phyloP scores from a whole-genome alignment of 2,797 vertebrate genomes.

The Benthosema pterotum region DNA sequence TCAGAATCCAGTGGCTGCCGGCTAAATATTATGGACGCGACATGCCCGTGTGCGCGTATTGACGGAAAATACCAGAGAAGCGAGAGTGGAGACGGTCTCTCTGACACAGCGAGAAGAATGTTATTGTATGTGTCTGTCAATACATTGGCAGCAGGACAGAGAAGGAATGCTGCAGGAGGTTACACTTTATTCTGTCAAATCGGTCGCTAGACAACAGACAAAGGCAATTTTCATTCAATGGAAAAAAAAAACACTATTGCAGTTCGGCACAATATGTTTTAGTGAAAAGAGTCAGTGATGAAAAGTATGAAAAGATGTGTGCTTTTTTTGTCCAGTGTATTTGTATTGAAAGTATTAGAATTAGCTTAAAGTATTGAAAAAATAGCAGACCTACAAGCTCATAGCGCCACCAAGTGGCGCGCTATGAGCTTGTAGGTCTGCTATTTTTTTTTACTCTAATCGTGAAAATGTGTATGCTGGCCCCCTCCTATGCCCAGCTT shows the following conservation, averaged over 20 bases:
- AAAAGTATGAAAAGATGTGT: neutral
- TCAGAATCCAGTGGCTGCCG: conserved; percentile 5
- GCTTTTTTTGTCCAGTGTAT: neutral
- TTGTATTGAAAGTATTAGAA: no score
- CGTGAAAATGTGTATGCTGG: no score
- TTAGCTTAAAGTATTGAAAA: no score
- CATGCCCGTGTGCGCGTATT: conserved; percentile 1
- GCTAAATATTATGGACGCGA: conserved; percentile 1
- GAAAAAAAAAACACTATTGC: no score
- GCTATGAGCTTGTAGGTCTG: no score
- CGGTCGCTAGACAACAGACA: no score
- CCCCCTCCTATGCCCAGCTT: no score
- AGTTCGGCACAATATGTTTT: no score
- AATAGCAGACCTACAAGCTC: no score
- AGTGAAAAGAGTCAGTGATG: neutral
- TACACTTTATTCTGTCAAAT: conserved; percentile 10
- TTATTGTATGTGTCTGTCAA: neutral
- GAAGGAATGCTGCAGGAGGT: neutral
- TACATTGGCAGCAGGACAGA: neutral
- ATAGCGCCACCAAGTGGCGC: no score
- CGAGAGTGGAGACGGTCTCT: neutral
- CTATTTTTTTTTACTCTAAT: no score
- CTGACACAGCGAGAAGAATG: conserved; percentile 5
- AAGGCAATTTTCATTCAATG: no score
- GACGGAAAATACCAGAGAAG: neutral